phyloP scores from a whole-genome alignment of 1,140 invertebrate species.

The Stegodyphus dumicola region DNA sequence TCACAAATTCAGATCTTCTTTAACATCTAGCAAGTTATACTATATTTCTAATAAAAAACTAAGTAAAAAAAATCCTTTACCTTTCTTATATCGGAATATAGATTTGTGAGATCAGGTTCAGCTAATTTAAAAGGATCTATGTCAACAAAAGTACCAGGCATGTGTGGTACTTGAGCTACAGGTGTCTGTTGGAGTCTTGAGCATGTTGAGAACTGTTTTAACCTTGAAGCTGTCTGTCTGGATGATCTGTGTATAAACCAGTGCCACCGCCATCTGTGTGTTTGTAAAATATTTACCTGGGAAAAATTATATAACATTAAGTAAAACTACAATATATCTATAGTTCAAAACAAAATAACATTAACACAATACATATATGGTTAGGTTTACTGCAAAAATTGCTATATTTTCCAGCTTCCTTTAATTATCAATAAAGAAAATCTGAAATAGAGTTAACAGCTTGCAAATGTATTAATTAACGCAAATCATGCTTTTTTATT shows the following conservation, averaged over 20 bases:
- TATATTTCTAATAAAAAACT: background rate
- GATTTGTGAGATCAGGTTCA: constrained; percentile 84
- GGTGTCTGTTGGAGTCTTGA: constrained; percentile 13
- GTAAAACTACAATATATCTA: no score
- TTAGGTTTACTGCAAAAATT: no score
- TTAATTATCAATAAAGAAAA: no score
- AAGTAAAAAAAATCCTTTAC: constrained; percentile 70
- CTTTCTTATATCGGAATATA: constrained; percentile 84
- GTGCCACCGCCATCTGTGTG: constrained; percentile 13
- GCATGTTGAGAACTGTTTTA: constrained; percentile 23
- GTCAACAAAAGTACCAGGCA: constrained; percentile 15
- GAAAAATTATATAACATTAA: background rate
- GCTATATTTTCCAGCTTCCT: no score
- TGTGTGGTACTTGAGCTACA: background rate
- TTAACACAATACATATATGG: no score
- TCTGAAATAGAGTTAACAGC: no score
- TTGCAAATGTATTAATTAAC: no score
- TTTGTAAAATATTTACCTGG: constrained; percentile 18
- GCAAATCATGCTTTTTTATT: no score
- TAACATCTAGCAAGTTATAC: no score
- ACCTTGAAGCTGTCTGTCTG: constrained; percentile 18
- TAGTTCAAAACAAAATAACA: no score
- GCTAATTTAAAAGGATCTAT: constrained; percentile 84
- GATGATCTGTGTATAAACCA: constrained; percentile 2
- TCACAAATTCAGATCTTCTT: no score